Evolutionary conservation across 1,140 invertebrate genomes (phyloP).

Genomic region (Oryctes rhinoceros): DNA sequence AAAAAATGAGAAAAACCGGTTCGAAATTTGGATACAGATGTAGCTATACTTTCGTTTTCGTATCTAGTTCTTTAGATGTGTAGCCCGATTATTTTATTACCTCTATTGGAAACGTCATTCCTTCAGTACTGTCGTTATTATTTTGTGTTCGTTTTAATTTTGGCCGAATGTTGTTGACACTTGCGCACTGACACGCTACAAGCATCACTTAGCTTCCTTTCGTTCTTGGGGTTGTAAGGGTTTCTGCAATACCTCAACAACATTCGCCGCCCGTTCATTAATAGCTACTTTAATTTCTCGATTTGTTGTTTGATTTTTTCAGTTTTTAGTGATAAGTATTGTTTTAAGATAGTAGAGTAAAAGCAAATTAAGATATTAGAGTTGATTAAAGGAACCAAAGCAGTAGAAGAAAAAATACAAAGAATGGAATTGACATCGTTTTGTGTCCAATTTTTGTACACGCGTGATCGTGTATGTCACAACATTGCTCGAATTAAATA

Average conservation of each 20-base stretch:
- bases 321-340: too few relatives aligned
- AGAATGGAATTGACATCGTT: too few relatives aligned
- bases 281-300: background rate
- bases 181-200: constrained; percentile 64
- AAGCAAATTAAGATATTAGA: background rate
- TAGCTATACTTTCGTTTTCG: background rate
- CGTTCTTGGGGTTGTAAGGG: constrained; percentile 55
- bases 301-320: background rate
- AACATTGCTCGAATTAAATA: too few relatives aligned
- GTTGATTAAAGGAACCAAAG: background rate
- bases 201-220: background rate
- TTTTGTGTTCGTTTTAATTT: background rate
- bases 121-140: background rate
- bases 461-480: too few relatives aligned
- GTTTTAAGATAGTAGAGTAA: background rate
- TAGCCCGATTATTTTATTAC: constrained; percentile 48
- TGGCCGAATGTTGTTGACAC: constrained; percentile 58
- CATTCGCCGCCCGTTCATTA: constrained; percentile 52
- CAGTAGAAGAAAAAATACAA: too few relatives aligned
- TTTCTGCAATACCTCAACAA: constrained; percentile 57
- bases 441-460: too few relatives aligned
- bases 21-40: too few relatives aligned
- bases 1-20: too few relatives aligned
- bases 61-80: constrained; percentile 52
- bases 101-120: background rate